These are phyloP conservation scores for Bothrops jararaca DNA, from an alignment of 2,113 vertebrate genomes.

Conservation along the genomic window DNA sequence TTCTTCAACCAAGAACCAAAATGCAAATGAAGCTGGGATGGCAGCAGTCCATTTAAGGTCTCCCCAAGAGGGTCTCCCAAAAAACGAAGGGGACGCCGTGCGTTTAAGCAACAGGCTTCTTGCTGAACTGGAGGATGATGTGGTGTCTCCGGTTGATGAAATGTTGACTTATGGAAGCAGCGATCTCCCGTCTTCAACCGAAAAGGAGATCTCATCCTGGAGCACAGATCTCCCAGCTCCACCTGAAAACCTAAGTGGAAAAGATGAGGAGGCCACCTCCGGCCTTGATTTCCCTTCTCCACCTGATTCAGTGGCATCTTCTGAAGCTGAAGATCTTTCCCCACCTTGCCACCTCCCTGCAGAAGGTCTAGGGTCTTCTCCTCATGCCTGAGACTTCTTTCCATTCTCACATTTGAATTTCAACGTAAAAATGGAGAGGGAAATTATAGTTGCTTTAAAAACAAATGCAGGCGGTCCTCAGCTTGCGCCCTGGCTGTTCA, in stretches of 20 bases:
- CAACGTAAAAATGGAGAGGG: background rate
- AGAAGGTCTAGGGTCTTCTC: constrained; percentile 22
- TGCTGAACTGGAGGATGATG: constrained; percentile 56
- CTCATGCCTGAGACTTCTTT: background rate
- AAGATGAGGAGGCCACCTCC: constrained; percentile 36
- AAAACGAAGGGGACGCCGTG: constrained; percentile 1
- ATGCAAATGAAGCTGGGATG: background rate
- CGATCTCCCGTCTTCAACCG: constrained; percentile 56
- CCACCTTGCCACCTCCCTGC: constrained; percentile 25
- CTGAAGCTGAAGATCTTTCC: constrained; percentile 14
- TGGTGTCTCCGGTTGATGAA: constrained; percentile 68
- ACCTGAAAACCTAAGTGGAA: constrained; percentile 48
- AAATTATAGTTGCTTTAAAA: background rate
- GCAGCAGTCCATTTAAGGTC: background rate
- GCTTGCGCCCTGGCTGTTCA: background rate
- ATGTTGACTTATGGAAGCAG: constrained; percentile 71
- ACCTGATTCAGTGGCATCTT: constrained; percentile 42
- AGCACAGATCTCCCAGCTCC: constrained; percentile 43
- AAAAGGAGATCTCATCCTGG: constrained; percentile 43
- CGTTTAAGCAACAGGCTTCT: constrained; percentile 10
- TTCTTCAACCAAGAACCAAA: constrained; percentile 9
- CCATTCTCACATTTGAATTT: background rate
- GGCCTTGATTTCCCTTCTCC: constrained; percentile 65
- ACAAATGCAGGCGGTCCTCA: background rate
- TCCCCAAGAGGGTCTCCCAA: background rate